Percentiles rank a stretch among this genome's conserved stretches.
These are phyloP conservation scores for Drosophila greeni DNA, from an alignment of 2,888 invertebrate species.

Conservation along the genomic window DNA sequence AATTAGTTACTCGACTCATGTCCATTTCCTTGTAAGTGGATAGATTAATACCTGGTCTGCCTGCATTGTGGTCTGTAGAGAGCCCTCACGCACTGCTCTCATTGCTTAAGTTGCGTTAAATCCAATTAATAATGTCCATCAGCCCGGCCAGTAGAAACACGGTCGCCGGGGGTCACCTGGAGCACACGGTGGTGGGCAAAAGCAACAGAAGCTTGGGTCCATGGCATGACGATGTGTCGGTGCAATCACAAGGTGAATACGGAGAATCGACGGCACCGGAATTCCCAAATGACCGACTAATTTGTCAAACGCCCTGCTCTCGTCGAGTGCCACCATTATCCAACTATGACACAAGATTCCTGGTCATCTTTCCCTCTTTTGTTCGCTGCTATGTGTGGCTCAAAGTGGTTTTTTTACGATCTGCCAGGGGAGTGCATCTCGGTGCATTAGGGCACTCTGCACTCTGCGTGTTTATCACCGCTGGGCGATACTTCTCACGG, in stretches of 20 bases:
- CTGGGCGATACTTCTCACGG: slow-evolving; percentile 24
- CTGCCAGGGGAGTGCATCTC: slow-evolving; percentile 13
- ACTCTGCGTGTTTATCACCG: slow-evolving; percentile 28
- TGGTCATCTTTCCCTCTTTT: slow-evolving; percentile 26
- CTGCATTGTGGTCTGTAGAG: not conserved
- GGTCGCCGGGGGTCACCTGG: slow-evolving; percentile 9
- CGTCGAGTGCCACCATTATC: slow-evolving; percentile 33
- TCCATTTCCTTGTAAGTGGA: slow-evolving; percentile 1
- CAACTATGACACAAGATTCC: slow-evolving; percentile 42
- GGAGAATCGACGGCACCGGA: slow-evolving; percentile 11
- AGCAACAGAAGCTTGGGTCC: slow-evolving; percentile 41
- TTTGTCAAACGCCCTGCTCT: slow-evolving; percentile 57
- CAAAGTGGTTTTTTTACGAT: slow-evolving; percentile 25
- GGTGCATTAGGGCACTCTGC: slow-evolving; percentile 33
- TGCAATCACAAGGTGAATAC: slow-evolving; percentile 23
- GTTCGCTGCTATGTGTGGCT: slow-evolving; percentile 15
- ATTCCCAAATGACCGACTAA: slow-evolving; percentile 58
- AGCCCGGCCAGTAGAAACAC: slow-evolving; percentile 3
- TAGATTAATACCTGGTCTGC: not conserved
- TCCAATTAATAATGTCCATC: slow-evolving; percentile 65
- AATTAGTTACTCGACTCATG: not conserved
- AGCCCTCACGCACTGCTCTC: slow-evolving; percentile 33
- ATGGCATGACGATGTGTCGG: slow-evolving; percentile 19
- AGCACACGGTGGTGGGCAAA: slow-evolving; percentile 25
- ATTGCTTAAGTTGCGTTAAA: slow-evolving; percentile 70